Evolutionary conservation across 2,113 vertebrate genomes (phyloP).

Genomic region (Procapra przewalskii): DNA sequence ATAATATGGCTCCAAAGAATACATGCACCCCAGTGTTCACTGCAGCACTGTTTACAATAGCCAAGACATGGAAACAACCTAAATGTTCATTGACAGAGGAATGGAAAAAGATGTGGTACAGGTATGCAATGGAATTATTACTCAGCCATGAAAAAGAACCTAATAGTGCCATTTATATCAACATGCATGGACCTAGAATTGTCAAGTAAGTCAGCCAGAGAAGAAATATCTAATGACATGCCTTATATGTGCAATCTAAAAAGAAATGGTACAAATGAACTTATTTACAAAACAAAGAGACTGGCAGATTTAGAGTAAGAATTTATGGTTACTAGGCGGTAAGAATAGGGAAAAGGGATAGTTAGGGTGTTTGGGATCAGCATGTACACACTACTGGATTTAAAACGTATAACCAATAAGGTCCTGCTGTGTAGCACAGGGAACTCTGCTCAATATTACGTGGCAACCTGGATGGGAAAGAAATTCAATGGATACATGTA

Average conservation of each 20-base stretch:
- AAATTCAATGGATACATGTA: not conserved
- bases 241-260: not conserved
- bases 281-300: not conserved
- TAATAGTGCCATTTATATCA: not conserved
- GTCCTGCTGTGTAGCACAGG: not conserved
- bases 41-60: not conserved
- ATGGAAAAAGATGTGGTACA: not conserved
- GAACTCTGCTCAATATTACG: not conserved
- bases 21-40: not conserved
- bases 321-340: not conserved
- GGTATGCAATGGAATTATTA: not conserved
- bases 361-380: not conserved
- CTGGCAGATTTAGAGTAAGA: not conserved
- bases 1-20: not conserved
- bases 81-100: not conserved
- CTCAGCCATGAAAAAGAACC: not conserved
- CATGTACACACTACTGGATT: not conserved
- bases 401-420: not conserved
- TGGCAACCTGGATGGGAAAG: not conserved
- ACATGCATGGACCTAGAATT: not conserved
- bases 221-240: not conserved
- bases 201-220: not conserved
- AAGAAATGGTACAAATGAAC: not conserved
- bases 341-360: not conserved
- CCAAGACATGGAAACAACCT: not conserved